These are phyloP conservation scores for Sphinx pinastri DNA, from an alignment of 2,888 invertebrate genomes.

Conservation along the genomic window DNA sequence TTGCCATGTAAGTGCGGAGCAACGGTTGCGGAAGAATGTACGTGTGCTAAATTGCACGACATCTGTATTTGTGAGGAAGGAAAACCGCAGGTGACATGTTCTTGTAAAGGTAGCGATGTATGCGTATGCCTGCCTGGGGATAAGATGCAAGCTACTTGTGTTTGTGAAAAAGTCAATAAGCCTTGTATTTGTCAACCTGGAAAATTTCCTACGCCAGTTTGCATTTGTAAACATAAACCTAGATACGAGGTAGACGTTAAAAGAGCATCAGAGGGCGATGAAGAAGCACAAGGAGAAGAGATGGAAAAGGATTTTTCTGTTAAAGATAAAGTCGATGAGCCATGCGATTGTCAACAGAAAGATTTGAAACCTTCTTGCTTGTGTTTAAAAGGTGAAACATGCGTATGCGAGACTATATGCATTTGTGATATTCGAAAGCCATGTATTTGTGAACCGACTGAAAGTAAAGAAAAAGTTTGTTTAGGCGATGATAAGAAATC, in stretches of 20 bases:
- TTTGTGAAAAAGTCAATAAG: slow-evolving; percentile 62
- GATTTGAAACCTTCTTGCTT: slow-evolving; percentile 51
- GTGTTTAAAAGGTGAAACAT: slow-evolving; percentile 61
- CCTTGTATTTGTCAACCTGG: slow-evolving; percentile 66
- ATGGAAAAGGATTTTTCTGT: slow-evolving; percentile 23
- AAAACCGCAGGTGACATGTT: slow-evolving; percentile 55
- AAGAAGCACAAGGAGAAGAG: slow-evolving; percentile 34
- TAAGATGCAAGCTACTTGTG: slow-evolving; percentile 56
- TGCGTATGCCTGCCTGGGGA: slow-evolving; percentile 65
- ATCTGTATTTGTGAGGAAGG: slow-evolving; percentile 66
- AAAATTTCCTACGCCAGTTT: slow-evolving; percentile 63
- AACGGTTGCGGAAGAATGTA: slow-evolving; percentile 57
- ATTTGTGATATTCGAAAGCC: slow-evolving; percentile 58
- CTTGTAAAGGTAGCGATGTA: slow-evolving; percentile 56
- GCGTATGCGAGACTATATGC: slow-evolving; percentile 60
- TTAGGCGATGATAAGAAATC: slow-evolving; percentile 53
- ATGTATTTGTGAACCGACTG: slow-evolving; percentile 62
- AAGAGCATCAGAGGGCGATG: slow-evolving; percentile 34
- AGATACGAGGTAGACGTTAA: slow-evolving; percentile 36
- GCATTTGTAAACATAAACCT: slow-evolving; percentile 63
- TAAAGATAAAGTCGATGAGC: slow-evolving; percentile 39
- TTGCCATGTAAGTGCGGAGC: slow-evolving; percentile 71
- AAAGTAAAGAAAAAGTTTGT: slow-evolving; percentile 47
- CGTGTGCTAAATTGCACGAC: slow-evolving; percentile 54
- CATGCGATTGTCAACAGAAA: slow-evolving; percentile 65